Percentiles rank a stretch among this genome's conserved stretches.
Conservation (phyloP, 2,797 vertebrate genomes). For the Megalops cyprinoides region DNA sequence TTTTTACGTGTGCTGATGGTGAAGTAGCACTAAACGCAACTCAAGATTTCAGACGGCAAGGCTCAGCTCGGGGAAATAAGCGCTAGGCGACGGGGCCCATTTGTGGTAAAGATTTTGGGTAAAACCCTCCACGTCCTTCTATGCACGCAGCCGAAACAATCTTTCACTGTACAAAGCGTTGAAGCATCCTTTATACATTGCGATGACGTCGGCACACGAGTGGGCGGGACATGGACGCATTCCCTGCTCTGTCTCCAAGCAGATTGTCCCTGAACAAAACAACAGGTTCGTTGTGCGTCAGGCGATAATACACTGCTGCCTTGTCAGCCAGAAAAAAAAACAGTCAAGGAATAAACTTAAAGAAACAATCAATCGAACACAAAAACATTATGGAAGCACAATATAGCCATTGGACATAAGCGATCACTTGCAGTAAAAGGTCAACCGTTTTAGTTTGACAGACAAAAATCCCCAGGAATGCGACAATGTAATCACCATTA, state of each 20-base stretch:
- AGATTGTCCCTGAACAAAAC: slow-evolving; percentile 7
- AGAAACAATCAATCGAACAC: too few species aligned
- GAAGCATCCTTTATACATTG: slow-evolving; percentile 31
- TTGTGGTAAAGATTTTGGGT: slow-evolving; percentile 44
- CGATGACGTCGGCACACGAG: slow-evolving; percentile 26
- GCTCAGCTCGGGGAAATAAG: slow-evolving; percentile 55
- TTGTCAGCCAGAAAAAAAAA: background rate
- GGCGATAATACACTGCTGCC: background rate
- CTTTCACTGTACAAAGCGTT: background rate
- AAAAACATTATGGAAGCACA: too few species aligned
- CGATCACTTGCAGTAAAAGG: too few species aligned
- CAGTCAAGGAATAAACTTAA: too few species aligned
- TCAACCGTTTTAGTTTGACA: too few species aligned
- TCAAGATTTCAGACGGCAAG: slow-evolving; percentile 52
- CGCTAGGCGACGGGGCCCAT: slow-evolving; percentile 73
- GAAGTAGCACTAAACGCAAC: slow-evolving; percentile 44
- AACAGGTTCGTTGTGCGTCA: background rate
- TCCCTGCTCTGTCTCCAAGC: slow-evolving; percentile 17
- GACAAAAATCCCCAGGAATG: too few species aligned
- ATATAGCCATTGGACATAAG: too few species aligned
- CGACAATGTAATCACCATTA: too few species aligned
- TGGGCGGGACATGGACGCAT: slow-evolving; percentile 21
- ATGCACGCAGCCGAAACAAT: background rate
- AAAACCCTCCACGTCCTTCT: slow-evolving; percentile 40
- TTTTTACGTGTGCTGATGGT: slow-evolving; percentile 36